Evolutionary conservation across 2,113 vertebrate genomes (phyloP).

Genomic region (Notothenia rossii): DNA sequence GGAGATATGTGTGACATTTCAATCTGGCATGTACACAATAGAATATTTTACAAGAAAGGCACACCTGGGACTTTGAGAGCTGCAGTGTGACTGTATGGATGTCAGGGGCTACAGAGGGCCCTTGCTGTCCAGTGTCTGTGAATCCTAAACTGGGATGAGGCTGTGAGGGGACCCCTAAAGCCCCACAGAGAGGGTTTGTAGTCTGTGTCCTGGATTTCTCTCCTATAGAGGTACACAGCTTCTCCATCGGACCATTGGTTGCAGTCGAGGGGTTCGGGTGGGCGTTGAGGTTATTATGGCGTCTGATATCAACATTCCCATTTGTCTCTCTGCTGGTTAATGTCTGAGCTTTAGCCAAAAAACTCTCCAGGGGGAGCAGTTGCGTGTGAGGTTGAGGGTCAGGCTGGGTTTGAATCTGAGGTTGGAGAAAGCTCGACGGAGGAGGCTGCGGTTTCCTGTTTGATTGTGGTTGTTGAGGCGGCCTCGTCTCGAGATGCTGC

Average conservation of each 20-base stretch:
- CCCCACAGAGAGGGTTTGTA: slow-evolving; percentile 64
- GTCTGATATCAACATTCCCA: slow-evolving; percentile 53
- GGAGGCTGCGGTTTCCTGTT: slow-evolving; percentile 57
- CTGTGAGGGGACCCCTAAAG: slow-evolving; percentile 69
- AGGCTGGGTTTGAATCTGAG: slow-evolving; percentile 53
- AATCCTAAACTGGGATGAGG: slow-evolving; percentile 71
- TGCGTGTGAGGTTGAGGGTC: slow-evolving; percentile 59
- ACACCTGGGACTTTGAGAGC: slow-evolving; percentile 94
- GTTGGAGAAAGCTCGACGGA: slow-evolving; percentile 62
- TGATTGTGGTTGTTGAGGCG: slow-evolving; percentile 48
- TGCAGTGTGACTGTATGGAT: slow-evolving; percentile 93
- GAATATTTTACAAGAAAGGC: slow-evolving; percentile 15
- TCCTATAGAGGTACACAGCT: slow-evolving; percentile 65
- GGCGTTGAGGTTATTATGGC: slow-evolving; percentile 64
- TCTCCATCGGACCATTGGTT: slow-evolving; percentile 66
- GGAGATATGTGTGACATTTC: slow-evolving; percentile 22
- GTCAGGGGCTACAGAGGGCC: slow-evolving; percentile 82
- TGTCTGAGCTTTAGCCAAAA: slow-evolving; percentile 73
- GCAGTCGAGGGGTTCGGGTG: slow-evolving; percentile 45
- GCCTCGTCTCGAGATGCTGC: slow-evolving; percentile 58
- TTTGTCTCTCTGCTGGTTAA: slow-evolving; percentile 62
- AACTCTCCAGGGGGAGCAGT: slow-evolving; percentile 74
- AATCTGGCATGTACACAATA: neutral
- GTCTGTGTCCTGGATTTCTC: slow-evolving; percentile 65
- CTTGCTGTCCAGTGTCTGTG: slow-evolving; percentile 76